Conservation (phyloP, 1,140 invertebrate genomes). For the Scaptomyza graminum region DNA sequence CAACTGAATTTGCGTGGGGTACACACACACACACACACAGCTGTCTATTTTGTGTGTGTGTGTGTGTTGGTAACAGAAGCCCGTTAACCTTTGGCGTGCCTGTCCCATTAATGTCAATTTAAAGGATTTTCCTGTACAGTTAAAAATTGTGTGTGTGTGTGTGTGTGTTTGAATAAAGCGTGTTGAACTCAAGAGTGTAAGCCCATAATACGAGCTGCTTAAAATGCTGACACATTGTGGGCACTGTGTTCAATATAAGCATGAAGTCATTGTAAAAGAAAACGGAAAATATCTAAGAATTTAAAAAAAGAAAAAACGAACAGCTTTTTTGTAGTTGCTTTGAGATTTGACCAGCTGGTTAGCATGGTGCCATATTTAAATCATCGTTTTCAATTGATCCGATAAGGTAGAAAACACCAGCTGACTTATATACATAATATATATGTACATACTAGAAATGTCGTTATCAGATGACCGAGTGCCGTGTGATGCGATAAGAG, state of each 20-base stretch:
- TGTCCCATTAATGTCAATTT: constrained; percentile 56
- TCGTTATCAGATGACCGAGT: too few species aligned
- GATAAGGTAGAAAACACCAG: constrained; percentile 5
- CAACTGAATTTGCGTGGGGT: constrained; percentile 38
- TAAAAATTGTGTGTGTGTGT: neutral
- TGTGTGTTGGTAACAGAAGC: constrained; percentile 15
- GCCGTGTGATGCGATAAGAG: constrained; percentile 14
- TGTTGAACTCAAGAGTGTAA: constrained; percentile 14
- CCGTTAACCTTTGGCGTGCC: constrained; percentile 36
- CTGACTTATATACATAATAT: neutral
- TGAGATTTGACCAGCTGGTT: constrained; percentile 2
- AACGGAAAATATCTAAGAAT: constrained; percentile 17
- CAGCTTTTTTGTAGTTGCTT: neutral
- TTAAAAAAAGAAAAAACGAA: neutral
- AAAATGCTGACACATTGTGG: constrained; percentile 23
- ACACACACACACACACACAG: constrained; percentile 7
- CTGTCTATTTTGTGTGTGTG: constrained; percentile 6
- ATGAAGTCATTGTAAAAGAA: too few species aligned
- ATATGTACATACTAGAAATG: neutral
- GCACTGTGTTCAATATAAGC: constrained; percentile 2
- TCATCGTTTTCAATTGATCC: constrained; percentile 19
- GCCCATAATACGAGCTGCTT: constrained; percentile 24
- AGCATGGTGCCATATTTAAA: neutral
- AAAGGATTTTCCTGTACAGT: constrained; percentile 34
- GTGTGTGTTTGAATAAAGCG: neutral